Evolutionary conservation across 2,888 invertebrate genomes (phyloP).

Genomic region (Trichopoda pennipes): DNA sequence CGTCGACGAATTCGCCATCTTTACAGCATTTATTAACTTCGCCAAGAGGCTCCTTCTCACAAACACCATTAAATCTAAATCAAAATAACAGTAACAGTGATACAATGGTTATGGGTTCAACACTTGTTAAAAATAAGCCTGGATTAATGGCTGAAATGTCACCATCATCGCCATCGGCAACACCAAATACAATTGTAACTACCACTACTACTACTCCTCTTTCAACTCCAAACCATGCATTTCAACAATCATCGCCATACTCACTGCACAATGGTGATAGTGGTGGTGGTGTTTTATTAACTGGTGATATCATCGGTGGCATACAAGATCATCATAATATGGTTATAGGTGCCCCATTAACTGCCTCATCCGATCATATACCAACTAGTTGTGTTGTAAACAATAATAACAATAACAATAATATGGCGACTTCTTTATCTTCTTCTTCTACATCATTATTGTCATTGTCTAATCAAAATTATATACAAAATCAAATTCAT

Average conservation of each 20-base stretch:
- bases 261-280: conserved; percentile 39
- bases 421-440: conserved; percentile 50
- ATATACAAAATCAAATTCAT: conserved; percentile 65
- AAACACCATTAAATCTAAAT: conserved; percentile 62
- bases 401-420: conserved; percentile 40
- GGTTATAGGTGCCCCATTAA: conserved; percentile 48
- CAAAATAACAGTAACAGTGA: conserved; percentile 56
- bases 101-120: conserved; percentile 75
- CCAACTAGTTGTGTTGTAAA: conserved; percentile 44
- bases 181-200: conserved; percentile 76
- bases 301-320: conserved; percentile 60
- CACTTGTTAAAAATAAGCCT: conserved; percentile 62
- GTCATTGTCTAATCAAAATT: conserved; percentile 67
- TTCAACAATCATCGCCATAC: conserved; percentile 49
- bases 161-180: conserved; percentile 70
- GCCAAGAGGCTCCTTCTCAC: conserved; percentile 71
- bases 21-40: conserved; percentile 77
- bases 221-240: conserved; percentile 63
- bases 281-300: conserved; percentile 55
- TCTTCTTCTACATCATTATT: conserved; percentile 66
- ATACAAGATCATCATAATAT: conserved; percentile 68
- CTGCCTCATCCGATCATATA: conserved; percentile 50
- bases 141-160: conserved; percentile 68
- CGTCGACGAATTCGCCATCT: conserved; percentile 68
- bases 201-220: conserved; percentile 79